Base-by-base conservation (phyloP, 2,113 vertebrate genomes). In the Equus quagga region DNA sequence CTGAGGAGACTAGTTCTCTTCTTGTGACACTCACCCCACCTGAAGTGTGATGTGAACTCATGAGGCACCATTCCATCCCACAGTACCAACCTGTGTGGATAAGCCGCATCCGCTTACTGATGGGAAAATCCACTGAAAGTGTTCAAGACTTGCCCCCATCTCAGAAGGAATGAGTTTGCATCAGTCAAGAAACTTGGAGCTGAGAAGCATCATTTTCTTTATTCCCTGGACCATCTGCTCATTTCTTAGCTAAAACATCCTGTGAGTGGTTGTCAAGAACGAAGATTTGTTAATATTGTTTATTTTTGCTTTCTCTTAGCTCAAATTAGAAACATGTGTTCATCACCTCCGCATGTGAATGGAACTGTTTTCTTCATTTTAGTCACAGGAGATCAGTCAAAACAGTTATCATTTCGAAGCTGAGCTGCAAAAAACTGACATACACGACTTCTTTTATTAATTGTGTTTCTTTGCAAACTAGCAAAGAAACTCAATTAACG, bases 311-410 rank as follows among this genome's bases (percentile, higher is more conserved):
- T 97, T 64, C 65, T 85, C 67, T 46, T 67, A 54, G 84, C 72
- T 96, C 88, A 33, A n/a, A 83, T 82, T 82, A 46, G 85, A 94
- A 96, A 87, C 95, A 70, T 78, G 82, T 96, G 82, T 56, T 95
- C 64, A 18, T 73, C 41, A 62, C 76, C 82, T 93, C n/a, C 19
- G 12, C 58, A 5, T 13, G 3, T 10, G 28, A 70, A 21, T n/a
- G 31, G 36, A 84, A 69, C 46, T 8, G 11, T 89, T 96, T 94
- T 67, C 46, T 33, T 86, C 33, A 26, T 46, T 69, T 85, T 73
- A 67, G 36, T 95, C 67, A 72, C 67, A 94, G 75, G 28, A 79
- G n/a, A 88, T 49, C n/a, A 56, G 49, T 87, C 94, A 76, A 54
- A 73, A 84, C 2, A 62, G 26, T 70, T 89, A 91, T 26, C 21